These are phyloP conservation scores for Clunio marinus DNA, from an alignment of 2,888 invertebrate genomes.

Conservation along the genomic window DNA sequence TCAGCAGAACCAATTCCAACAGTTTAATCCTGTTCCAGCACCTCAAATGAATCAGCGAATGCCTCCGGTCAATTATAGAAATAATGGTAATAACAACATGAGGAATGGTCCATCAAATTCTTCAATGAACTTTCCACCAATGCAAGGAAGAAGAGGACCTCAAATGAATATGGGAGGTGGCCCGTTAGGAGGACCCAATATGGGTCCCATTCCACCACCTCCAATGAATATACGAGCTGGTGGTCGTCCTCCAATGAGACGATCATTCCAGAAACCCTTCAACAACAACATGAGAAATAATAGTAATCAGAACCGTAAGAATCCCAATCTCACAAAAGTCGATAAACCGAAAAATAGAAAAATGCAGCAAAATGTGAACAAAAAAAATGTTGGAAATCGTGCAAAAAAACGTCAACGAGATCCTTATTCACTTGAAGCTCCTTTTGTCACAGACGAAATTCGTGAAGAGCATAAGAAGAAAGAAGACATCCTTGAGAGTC, in stretches of 20 bases:
- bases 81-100: slow-evolving; percentile 1
- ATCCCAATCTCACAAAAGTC: slow-evolving; percentile 22
- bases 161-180: neutral
- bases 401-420: slow-evolving; percentile 40
- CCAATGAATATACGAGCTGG: neutral
- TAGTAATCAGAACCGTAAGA: slow-evolving; percentile 18
- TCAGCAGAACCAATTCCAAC: slow-evolving; percentile 18
- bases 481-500: slow-evolving; percentile 54
- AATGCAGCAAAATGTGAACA: slow-evolving; percentile 4
- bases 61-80: neutral
- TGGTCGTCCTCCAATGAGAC: neutral
- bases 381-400: neutral
- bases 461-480: slow-evolving; percentile 55
- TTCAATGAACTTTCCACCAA: slow-evolving; percentile 4
- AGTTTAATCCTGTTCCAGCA: slow-evolving; percentile 6
- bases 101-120: neutral
- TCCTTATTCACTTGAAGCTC: slow-evolving; percentile 54
- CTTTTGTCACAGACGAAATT: slow-evolving; percentile 58
- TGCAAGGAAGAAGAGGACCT: neutral
- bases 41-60: slow-evolving; percentile 10
- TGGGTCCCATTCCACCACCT: neutral
- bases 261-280: slow-evolving; percentile 17
- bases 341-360: slow-evolving; percentile 23
- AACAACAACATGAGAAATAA: neutral
- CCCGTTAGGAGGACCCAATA: neutral